Evolutionary conservation across 2,888 invertebrate species (phyloP).

Genomic region (Tipula unca): DNA sequence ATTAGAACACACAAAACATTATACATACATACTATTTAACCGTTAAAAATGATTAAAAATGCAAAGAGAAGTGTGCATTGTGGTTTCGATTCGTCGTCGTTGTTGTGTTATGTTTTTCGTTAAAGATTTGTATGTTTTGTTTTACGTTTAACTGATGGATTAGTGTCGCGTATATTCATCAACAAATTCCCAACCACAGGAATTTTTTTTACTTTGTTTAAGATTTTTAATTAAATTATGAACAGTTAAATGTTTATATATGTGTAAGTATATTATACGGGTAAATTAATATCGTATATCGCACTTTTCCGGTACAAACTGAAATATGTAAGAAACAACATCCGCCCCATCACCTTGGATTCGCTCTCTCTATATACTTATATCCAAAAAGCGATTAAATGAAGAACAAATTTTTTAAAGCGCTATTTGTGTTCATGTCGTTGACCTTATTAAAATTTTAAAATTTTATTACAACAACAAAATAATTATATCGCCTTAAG

Average conservation of each 20-base stretch:
- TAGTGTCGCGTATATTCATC: not conserved
- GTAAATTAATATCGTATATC: not conserved
- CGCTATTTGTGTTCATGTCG: not conserved
- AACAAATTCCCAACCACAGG: not conserved
- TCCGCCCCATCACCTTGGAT: not conserved
- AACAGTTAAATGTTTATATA: not conserved
- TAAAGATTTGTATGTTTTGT: not conserved
- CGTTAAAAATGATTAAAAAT: not conserved
- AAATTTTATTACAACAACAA: not conserved
- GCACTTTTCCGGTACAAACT: not conserved
- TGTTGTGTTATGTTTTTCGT: not conserved
- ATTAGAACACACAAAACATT: not conserved
- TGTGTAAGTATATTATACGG: not conserved
- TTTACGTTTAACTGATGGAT: not conserved
- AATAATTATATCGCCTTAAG: not conserved
- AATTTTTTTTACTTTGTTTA: not conserved
- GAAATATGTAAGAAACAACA: not conserved
- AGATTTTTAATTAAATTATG: constrained; percentile 1
- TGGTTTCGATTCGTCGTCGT: not conserved
- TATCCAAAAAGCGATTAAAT: not conserved
- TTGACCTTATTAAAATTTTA: not conserved
- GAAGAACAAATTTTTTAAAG: not conserved
- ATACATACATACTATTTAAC: not conserved
- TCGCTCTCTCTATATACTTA: not conserved
- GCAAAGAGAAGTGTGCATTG: not conserved